Base-by-base conservation (phyloP, 2,888 invertebrate species). In the Amphimallon solstitiale region DNA sequence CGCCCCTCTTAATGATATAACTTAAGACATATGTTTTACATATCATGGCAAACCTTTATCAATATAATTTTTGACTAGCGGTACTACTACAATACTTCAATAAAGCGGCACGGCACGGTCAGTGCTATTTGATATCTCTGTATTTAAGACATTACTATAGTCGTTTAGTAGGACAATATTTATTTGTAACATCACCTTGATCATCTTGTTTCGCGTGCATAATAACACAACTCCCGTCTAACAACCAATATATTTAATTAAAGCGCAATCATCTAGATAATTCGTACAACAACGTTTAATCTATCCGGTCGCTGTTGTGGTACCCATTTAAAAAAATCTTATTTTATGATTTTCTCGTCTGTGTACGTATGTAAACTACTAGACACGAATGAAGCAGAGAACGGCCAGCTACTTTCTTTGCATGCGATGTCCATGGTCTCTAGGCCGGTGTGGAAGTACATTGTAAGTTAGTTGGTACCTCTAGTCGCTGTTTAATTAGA, bases 331-430 rank as follows among this genome's bases (percentile, higher is more conserved):
- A 54, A 56, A 56, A 40, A 12, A n/a, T 10, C 21, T 17, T 70
- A 60, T 65, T 70, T 70, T 72, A 71, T 72, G 72, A 72, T 72
- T 69, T 72, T 70, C 69, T 71, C 65, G 71, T 68, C 66, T 68
- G 61, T 67, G 69, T 70, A 66, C 66, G 29, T 9, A 9, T 29
- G 2, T 5, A 5, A 9, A 29, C 29, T n/a, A n/a, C 3, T 29
- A 23, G n/a, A n/a, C n/a, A 4, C 23, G 23, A 23, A 29, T 29
- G 5, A 29, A 29, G 29, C 3, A 29, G 2, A 49, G n/a, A n/a
- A n/a, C n/a, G n/a, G n/a, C n/a, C n/a, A 23, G 48, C 48, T 6
- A 23, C 10, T 7, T 9, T 64, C 66, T 71, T 72, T 68, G 68
- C 72, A 72, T 72, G 72, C 71, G 60, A 70, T 54, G 66, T 49